phyloP scores from a whole-genome alignment of 2,797 vertebrate genomes.

The Protonibea diacanthus region DNA sequence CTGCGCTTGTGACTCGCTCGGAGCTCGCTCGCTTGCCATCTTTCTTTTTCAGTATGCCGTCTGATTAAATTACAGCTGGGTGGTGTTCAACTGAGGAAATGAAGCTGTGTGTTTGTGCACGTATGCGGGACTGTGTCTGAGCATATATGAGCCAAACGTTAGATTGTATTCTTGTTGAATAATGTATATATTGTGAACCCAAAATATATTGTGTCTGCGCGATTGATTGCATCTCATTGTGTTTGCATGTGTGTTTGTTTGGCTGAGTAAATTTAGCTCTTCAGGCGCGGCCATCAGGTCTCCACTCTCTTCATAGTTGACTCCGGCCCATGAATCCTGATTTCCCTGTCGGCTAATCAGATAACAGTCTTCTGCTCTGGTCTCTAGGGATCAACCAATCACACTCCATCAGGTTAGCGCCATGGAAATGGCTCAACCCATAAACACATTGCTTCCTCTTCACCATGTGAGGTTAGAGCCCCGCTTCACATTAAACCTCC shows the following conservation, averaged over 20 bases:
- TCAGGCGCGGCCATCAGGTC: constrained; percentile 44
- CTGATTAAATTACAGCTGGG: constrained; percentile 71
- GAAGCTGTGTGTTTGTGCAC: constrained; percentile 25
- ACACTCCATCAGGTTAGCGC: constrained; percentile 57
- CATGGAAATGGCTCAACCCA: constrained; percentile 51
- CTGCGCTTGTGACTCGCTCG: constrained; percentile 47
- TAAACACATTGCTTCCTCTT: constrained; percentile 52
- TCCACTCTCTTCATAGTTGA: constrained; percentile 38
- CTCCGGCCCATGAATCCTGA: constrained; percentile 69
- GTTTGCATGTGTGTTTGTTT: constrained; percentile 10
- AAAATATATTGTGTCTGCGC: neutral
- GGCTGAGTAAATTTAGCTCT: constrained; percentile 44
- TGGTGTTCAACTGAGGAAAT: constrained; percentile 64
- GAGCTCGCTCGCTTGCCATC: constrained; percentile 40
- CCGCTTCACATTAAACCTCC: constrained; percentile 22
- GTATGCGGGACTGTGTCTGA: neutral
- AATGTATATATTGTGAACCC: neutral
- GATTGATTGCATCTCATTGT: neutral
- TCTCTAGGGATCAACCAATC: constrained; percentile 64
- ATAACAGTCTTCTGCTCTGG: constrained; percentile 63
- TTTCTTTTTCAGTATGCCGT: constrained; percentile 55
- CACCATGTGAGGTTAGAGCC: constrained; percentile 15
- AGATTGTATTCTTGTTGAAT: neutral
- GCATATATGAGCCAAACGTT: neutral
- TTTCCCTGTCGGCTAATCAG: constrained; percentile 70